phyloP scores from a whole-genome alignment of 1,140 invertebrate genomes.

The Aphidius ervi region DNA sequence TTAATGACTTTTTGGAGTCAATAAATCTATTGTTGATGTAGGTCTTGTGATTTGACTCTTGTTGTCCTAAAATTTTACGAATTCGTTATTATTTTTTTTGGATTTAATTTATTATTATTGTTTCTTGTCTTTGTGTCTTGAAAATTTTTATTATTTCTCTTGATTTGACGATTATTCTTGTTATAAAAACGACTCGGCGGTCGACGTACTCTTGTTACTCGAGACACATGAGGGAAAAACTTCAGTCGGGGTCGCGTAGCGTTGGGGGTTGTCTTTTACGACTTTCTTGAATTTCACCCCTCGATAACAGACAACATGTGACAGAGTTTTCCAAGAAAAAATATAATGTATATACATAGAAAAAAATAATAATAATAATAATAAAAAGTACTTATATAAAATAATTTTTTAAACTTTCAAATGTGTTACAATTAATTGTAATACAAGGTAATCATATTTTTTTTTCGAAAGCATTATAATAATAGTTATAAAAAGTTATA shows the following conservation, averaged over 20 bases:
- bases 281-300: constrained; percentile 25
- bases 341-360: no score
- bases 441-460: no score
- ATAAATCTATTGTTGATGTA: constrained; percentile 12
- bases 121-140: background rate
- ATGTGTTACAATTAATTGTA: no score
- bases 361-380: no score
- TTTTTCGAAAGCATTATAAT: no score
- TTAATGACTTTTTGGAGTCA: background rate
- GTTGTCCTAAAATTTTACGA: constrained; percentile 1
- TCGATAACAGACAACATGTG: background rate
- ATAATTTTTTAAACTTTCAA: no score
- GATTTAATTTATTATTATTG: background rate
- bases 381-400: no score
- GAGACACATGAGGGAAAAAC: constrained; percentile 3
- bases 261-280: constrained; percentile 28
- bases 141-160: background rate
- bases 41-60: constrained; percentile 1
- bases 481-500: no score
- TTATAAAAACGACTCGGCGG: background rate
- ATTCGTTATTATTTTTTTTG: background rate
- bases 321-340: no score
- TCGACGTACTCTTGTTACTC: constrained; percentile 16
- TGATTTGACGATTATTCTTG: no score
- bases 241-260: constrained; percentile 28